phyloP scores from a whole-genome alignment of 2,113 vertebrate species.

The Odocoileus hemionus region DNA sequence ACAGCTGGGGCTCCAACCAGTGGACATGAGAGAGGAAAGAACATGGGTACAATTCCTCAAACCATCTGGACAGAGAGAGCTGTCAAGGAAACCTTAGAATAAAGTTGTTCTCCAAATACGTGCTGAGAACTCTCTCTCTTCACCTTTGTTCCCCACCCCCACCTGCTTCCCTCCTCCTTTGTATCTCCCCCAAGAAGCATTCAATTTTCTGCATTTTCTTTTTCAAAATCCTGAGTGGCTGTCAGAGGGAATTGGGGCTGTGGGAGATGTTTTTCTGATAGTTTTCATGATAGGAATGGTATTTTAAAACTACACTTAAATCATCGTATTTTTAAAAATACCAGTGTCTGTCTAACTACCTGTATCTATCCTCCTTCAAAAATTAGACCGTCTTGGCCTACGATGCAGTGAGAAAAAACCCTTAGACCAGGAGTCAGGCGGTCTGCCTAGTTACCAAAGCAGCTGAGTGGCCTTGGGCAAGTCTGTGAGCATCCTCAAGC shows the following conservation, averaged over 20 bases:
- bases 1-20: not conserved
- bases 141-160: not conserved
- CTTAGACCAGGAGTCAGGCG: not conserved
- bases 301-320: conserved; percentile 42
- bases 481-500: not conserved
- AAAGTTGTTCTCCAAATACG: not conserved
- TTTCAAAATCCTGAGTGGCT: conserved; percentile 36
- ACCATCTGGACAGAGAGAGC: not conserved
- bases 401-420: not conserved
- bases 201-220: conserved; percentile 34
- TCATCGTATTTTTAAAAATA: not conserved
- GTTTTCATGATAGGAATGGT: conserved; percentile 23
- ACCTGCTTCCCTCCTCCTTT: not conserved
- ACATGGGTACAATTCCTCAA: not conserved
- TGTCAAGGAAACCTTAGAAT: not conserved
- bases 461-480: conserved; percentile 34
- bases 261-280: conserved; percentile 2
- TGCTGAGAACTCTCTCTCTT: not conserved
- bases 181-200: not conserved
- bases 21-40: not conserved
- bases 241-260: not conserved
- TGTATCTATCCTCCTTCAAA: not conserved
- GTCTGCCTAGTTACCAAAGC: not conserved
- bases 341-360: not conserved
- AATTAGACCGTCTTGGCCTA: not conserved